Evolutionary conservation across 2,113 vertebrate genomes (phyloP), one percentile per base, ranked within the genome.

Genomic region (Nicator chloris): DNA sequence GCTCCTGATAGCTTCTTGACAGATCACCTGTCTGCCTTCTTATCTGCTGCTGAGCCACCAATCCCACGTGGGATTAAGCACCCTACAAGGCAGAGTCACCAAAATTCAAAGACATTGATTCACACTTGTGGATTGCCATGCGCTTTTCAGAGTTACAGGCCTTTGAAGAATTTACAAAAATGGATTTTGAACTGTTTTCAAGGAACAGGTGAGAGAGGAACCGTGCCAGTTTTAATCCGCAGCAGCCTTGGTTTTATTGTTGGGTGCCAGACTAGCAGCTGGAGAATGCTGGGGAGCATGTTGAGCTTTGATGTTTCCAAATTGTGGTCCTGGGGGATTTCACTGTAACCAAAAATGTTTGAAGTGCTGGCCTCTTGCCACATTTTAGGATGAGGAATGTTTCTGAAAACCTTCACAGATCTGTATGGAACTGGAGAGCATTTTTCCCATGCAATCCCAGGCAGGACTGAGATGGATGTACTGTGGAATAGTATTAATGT

Each of bases 241-340:
- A 89, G 40, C 86, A 76, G 81, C 49, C 64, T 78, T 0, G 0
- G 56, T 91, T 95, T 94, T 64, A 30, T 61, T 63, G 54, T 54
- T 81, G 39, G 31, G 51, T 78, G 94, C 96, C 95, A 96, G 92
- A 90, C 47, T 28, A 81, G 51, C 94, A 97, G 95, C 91, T 97
- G 92, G 88, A 95, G 91, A 92, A 73, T 12, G 72, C 92, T 86
- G 76, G 56, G 59, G 64, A 93, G 56, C 50, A 26, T 60, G 54
- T 86, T 75, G 35, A 60, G 47, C 89, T 95, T 97, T 95, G 94
- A 95, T 93, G 77, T 87, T 97, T 92, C 83, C 83, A 84, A 92
- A 95, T 87, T 65, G 72, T 1, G 2, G 37, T 94, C 69, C 61
- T 71, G 44, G 72, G 80, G 77, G 83, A 92, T 93, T 96, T 90